Percentiles rank a stretch among this genome's conserved stretches.
Evolutionary conservation across 37 sponge, comb jelly and placozoan species (phyloP).

Genomic region (Aphrocallistes beatrix): DNA sequence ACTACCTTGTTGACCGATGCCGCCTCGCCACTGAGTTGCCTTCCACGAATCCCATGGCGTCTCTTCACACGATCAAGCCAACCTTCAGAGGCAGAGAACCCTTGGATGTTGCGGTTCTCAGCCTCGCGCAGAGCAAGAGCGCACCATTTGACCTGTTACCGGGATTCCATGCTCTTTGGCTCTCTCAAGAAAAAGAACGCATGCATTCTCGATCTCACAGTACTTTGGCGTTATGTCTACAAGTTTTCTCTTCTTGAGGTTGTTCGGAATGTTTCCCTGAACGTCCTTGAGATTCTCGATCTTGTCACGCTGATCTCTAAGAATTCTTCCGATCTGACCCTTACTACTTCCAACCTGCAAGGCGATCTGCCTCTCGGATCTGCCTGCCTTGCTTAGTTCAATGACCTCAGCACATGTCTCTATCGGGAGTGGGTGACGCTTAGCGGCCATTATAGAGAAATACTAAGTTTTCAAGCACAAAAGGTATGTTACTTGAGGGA

Average conservation of each 20-base stretch:
- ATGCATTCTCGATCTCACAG: background rate
- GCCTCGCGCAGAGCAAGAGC: background rate
- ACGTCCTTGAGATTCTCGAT: background rate
- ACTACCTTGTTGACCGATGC: background rate
- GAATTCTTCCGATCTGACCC: background rate
- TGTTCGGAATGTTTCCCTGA: background rate
- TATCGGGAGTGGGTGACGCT: background rate
- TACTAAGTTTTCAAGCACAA: no score
- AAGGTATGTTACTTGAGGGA: no score
- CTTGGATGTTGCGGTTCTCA: background rate
- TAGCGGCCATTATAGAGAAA: background rate
- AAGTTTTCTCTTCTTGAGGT: background rate
- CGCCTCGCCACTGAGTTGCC: background rate
- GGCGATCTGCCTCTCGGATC: background rate
- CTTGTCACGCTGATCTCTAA: background rate
- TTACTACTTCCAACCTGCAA: background rate
- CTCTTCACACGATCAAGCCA: background rate
- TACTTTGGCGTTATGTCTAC: background rate
- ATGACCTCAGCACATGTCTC: no score
- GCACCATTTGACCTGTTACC: background rate
- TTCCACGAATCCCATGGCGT: background rate
- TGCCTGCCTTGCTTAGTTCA: background rate
- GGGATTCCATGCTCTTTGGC: background rate
- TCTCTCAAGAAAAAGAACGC: background rate
- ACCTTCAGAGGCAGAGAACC: background rate